Evolutionary conservation across 2,113 vertebrate species (phyloP).

Genomic region (Pseudolaguvia tuberculata): DNA sequence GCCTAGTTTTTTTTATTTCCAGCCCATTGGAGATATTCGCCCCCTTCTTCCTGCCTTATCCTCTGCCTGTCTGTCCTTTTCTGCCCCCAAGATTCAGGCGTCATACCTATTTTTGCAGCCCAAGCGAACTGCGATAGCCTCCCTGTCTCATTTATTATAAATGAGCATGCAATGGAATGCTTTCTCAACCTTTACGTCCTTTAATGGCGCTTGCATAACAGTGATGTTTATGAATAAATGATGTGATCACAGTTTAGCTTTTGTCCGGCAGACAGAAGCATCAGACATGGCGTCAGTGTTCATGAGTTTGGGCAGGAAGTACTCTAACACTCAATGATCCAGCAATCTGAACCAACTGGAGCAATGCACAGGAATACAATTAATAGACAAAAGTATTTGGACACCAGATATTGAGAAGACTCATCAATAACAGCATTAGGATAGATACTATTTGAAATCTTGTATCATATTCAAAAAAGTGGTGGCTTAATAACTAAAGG

Average conservation of each 20-base stretch:
- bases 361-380: background rate
- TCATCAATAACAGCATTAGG: too few relatives aligned
- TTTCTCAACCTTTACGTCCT: conserved; percentile 41
- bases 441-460: too few relatives aligned
- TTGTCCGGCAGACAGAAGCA: conserved; percentile 15
- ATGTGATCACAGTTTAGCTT: conserved; percentile 36
- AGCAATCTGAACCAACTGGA: background rate
- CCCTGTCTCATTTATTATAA: conserved; percentile 44
- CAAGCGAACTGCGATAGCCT: conserved; percentile 39
- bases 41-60: conserved; percentile 8
- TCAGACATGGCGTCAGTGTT: conserved; percentile 11
- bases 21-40: background rate
- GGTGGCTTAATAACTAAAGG: too few relatives aligned
- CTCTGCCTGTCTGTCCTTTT: conserved; percentile 6
- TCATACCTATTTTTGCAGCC: conserved; percentile 43
- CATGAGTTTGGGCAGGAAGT: background rate
- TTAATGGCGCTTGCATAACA: conserved; percentile 48
- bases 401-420: too few relatives aligned
- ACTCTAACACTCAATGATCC: background rate
- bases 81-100: conserved; percentile 18
- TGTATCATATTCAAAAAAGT: too few relatives aligned
- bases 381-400: too few relatives aligned
- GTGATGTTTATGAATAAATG: conserved; percentile 41
- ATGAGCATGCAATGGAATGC: conserved; percentile 46
- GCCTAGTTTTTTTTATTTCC: conserved; percentile 10